A percentile compares a stretch with the other conserved stretches of the same genome.
Evolutionary conservation across 2,888 invertebrate species (phyloP).

Genomic region (Slavum lentiscoides): DNA sequence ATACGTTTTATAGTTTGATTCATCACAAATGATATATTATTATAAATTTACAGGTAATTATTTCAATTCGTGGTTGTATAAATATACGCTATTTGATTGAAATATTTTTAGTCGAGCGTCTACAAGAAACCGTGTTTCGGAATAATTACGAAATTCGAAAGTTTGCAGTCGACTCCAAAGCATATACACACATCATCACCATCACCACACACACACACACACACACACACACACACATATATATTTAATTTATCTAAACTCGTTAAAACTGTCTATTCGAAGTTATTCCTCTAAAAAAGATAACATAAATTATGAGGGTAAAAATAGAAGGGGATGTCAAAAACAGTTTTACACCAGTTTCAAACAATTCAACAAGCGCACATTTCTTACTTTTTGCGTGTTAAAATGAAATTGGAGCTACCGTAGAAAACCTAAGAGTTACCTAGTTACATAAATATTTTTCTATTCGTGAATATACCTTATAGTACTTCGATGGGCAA

Average conservation of each 20-base stretch:
- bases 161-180: not conserved
- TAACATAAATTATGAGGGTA: constrained; percentile 36
- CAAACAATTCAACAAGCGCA: constrained; percentile 22
- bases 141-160: constrained; percentile 12
- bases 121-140: not conserved
- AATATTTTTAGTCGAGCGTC: not conserved
- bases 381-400: constrained; percentile 5
- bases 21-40: no score
- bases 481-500: not conserved
- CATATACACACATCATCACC: no score
- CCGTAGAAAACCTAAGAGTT: not conserved
- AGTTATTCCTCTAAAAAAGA: constrained; percentile 42
- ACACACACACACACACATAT: no score
- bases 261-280: constrained; percentile 36
- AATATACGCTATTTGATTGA: no score
- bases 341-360: constrained; percentile 36
- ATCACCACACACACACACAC: no score
- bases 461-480: not conserved
- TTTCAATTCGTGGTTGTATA: no score
- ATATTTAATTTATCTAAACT: constrained; percentile 24
- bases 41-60: no score
- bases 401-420: not conserved
- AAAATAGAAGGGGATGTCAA: constrained; percentile 42
- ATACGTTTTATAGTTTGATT: not conserved
- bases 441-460: not conserved